Conservation (phyloP, 2,797 vertebrate species). For the Strix occidentalis region DNA sequence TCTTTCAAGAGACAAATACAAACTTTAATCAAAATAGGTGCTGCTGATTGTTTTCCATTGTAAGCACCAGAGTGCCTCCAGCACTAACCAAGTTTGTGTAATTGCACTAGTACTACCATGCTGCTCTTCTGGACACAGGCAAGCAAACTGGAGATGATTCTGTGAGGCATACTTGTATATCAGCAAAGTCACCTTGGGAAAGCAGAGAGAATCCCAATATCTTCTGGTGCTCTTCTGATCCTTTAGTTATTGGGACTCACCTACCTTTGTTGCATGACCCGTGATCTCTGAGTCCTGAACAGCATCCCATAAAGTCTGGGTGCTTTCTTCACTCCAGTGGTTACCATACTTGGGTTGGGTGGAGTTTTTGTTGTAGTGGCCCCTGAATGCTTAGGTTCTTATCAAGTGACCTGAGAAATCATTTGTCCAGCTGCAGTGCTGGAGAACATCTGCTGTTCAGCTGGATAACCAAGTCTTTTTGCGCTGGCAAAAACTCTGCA, state of each 20-base stretch:
- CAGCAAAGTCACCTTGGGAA: background rate
- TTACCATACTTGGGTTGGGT: background rate
- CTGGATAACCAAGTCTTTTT: background rate
- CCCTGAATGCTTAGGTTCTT: background rate
- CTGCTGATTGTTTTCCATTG: background rate
- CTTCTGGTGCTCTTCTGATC: background rate
- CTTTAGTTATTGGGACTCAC: background rate
- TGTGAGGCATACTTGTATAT: background rate
- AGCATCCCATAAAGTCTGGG: background rate
- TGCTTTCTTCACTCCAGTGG: background rate
- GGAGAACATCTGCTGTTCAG: background rate
- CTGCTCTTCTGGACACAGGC: background rate
- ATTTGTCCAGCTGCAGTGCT: background rate
- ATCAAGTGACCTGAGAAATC: background rate
- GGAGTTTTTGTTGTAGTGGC: background rate
- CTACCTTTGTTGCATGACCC: background rate
- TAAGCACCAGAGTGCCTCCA: background rate
- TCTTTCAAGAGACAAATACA: background rate
- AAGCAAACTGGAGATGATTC: background rate
- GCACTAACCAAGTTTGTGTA: background rate
- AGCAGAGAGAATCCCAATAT: background rate
- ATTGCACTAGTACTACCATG: background rate
- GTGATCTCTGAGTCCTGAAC: background rate
- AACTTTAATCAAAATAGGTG: background rate
- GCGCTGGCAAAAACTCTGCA: background rate